Evolutionary conservation across 2,797 vertebrate genomes (phyloP), one percentile per base, ranked within the genome.

Genomic region (Dallia pectoralis): DNA sequence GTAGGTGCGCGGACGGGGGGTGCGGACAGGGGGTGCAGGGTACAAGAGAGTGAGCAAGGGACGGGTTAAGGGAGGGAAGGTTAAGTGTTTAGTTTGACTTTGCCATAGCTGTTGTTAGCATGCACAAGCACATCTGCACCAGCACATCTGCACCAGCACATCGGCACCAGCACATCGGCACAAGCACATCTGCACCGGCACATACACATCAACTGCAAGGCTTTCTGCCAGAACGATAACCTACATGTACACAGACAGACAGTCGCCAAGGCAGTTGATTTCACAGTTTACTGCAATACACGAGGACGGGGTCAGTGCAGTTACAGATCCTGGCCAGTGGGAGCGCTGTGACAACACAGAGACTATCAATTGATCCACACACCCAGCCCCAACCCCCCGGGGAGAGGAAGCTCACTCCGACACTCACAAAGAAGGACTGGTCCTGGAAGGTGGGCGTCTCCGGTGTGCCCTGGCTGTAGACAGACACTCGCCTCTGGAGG

Each of bases 361-460:
- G n/a, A 56, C 51, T 9, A 22, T 8, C 40, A 9, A 44, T 36
- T 3, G 49, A 19, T 22, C 53, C 53, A 56, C 25, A 56, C 51
- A 56, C 51, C 51, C 16, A 61, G 36, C 33, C 49, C 51, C 9
- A 40, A n/a, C n/a, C n/a, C 15, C 61, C 12, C 69, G 47, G 47
- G 19, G 16, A 15, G 30, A 74, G 11, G 7, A 27, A 7, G 67
- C 44, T 48, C 47, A 30, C 4, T 53, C 63, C 32, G 56, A 59
- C 80, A 95, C 97, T 97, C 93, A 99, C 98, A 78, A 99, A 99
- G 90, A 99, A 98, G n/a, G 96, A 90, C 75, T 94, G 93, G 74
- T 98, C 96, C 90, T 96, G 97, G 91, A 97, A 97, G 80, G 93
- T 96, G 80, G 98, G 98, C 0, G 98, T 98, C 85, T 99, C 98